Percentiles rank a stretch among this genome's conserved stretches.
phyloP scores from a whole-genome alignment of 1,140 invertebrate genomes.

The Caenorhabditis inopinata region DNA sequence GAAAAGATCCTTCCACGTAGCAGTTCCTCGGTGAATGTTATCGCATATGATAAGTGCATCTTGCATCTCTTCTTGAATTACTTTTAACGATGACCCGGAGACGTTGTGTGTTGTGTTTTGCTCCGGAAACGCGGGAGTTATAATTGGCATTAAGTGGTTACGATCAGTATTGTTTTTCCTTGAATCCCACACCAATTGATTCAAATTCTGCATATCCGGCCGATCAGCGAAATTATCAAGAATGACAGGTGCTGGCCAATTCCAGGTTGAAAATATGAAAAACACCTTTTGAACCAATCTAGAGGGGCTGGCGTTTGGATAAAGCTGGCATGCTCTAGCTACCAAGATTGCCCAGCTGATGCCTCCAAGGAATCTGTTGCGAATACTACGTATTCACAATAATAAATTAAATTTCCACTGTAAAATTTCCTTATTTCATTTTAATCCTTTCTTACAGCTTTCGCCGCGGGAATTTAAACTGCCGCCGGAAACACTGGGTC shows the following conservation, averaged over 20 bases:
- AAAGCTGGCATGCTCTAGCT: constrained; percentile 93
- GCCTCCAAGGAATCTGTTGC: constrained; percentile 95
- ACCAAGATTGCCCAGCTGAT: constrained; percentile 99
- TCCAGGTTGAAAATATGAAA: constrained; percentile 92
- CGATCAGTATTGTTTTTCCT: constrained; percentile 51
- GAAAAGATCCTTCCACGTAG: constrained; percentile 87
- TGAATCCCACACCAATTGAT: constrained; percentile 79
- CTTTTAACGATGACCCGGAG: constrained; percentile 83
- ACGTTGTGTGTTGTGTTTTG: constrained; percentile 99
- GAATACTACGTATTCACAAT: no score
- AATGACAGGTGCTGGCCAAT: constrained; percentile 95
- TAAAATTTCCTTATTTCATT: not conserved
- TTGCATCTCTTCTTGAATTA: constrained; percentile 91
- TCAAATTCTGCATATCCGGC: constrained; percentile 64
- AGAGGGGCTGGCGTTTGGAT: constrained; percentile 91
- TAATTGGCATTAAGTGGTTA: constrained; percentile 96
- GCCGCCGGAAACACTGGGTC: no score
- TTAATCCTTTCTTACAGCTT: no score
- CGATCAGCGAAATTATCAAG: constrained; percentile 79
- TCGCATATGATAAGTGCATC: constrained; percentile 73
- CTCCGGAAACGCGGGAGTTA: constrained; percentile 97
- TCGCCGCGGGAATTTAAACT: no score
- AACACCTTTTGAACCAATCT: constrained; percentile 97
- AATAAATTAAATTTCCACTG: not conserved
- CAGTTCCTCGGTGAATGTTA: constrained; percentile 82